Percentiles rank a stretch among this genome's conserved stretches.
phyloP scores from a whole-genome alignment of 2,888 invertebrate species.

The Platycnemis pennipes region DNA sequence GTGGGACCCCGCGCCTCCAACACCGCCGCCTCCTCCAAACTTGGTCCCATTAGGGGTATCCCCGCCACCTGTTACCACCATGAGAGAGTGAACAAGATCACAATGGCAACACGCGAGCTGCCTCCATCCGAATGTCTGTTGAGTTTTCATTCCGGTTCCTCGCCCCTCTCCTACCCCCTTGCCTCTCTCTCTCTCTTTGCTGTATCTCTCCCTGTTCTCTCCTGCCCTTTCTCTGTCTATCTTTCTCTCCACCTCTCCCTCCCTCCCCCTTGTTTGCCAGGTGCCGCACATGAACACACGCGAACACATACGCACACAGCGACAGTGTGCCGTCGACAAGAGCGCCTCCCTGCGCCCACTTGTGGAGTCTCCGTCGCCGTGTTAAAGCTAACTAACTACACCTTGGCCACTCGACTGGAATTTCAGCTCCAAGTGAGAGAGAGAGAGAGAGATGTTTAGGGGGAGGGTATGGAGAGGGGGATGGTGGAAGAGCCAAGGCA shows the following conservation, averaged over 20 bases:
- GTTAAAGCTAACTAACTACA: constrained; percentile 41
- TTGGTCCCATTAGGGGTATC: constrained; percentile 54
- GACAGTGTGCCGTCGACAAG: neutral
- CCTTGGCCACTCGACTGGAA: constrained; percentile 58
- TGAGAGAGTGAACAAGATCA: constrained; percentile 58
- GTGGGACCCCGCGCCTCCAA: neutral
- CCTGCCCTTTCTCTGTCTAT: neutral
- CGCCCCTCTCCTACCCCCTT: neutral
- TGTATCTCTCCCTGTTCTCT: neutral
- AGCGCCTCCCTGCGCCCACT: constrained; percentile 61
- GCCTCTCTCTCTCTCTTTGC: neutral
- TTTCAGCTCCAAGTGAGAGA: constrained; percentile 54
- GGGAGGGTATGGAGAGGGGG: neutral
- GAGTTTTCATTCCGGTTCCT: constrained; percentile 63
- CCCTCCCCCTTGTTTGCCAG: constrained; percentile 61
- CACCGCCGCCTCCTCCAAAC: constrained; percentile 20
- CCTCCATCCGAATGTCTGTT: constrained; percentile 42
- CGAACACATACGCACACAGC: constrained; percentile 5
- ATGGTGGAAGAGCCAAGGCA: neutral
- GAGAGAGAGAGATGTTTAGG: neutral
- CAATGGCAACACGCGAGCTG: constrained; percentile 60
- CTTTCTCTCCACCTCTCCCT: neutral
- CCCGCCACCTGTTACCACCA: constrained; percentile 60
- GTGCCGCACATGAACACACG: constrained; percentile 56
- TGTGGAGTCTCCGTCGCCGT: constrained; percentile 41